Percentiles rank a stretch among this genome's conserved stretches.
phyloP scores from a whole-genome alignment of 2,113 vertebrate species.

The Calyptommatus sinebrachiatus region DNA sequence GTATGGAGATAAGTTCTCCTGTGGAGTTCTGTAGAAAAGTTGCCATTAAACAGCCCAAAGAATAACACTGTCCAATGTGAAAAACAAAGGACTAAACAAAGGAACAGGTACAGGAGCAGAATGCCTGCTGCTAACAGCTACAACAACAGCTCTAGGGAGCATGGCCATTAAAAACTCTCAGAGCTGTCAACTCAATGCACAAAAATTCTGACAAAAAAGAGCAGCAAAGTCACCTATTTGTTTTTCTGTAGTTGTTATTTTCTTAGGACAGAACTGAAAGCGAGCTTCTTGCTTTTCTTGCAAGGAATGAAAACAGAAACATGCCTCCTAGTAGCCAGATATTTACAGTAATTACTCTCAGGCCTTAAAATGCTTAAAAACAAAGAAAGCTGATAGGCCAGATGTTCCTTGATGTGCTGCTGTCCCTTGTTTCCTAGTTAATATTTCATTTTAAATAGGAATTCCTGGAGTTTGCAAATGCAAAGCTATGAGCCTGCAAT shows the following conservation, averaged over 20 bases:
- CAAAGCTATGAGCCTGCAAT: too few species aligned
- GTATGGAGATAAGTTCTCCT: slow-evolving; percentile 18
- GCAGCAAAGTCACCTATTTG: not conserved
- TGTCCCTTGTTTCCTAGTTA: too few species aligned
- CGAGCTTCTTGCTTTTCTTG: not conserved
- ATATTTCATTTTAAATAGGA: too few species aligned
- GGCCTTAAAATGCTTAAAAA: too few species aligned
- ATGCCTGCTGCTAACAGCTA: slow-evolving; percentile 4
- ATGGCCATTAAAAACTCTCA: slow-evolving; percentile 16
- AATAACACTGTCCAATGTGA: slow-evolving; percentile 17
- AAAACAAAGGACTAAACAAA: slow-evolving; percentile 47
- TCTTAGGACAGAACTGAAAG: not conserved
- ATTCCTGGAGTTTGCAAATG: too few species aligned
- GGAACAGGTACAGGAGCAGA: slow-evolving; percentile 38
- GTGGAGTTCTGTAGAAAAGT: slow-evolving; percentile 29
- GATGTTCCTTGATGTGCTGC: too few species aligned
- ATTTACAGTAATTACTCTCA: too few species aligned
- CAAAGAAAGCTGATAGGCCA: too few species aligned
- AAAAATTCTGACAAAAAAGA: not conserved
- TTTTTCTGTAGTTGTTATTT: not conserved
- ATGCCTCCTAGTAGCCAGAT: not conserved
- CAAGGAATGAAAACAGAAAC: not conserved
- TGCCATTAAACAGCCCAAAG: slow-evolving; percentile 39
- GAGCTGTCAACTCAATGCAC: not conserved
- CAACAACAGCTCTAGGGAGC: slow-evolving; percentile 17